A percentile compares a stretch with the other conserved stretches of the same genome.
Conservation (phyloP, 2,113 vertebrate species). For the Pachypanchax playfairii region DNA sequence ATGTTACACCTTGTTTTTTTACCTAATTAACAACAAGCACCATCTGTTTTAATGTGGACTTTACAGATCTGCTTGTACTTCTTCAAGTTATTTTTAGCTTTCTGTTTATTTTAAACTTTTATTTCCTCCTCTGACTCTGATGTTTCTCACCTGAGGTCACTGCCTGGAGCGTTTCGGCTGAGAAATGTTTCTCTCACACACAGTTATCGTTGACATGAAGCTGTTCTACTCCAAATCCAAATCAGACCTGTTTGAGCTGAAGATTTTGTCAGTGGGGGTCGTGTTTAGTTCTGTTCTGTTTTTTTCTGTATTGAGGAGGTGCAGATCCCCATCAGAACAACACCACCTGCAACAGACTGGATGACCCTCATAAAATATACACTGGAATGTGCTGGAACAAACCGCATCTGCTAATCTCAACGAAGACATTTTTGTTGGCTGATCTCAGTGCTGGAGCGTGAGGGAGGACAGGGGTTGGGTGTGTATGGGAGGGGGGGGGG, state of each 20-base stretch:
- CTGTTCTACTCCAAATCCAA: constrained; percentile 51
- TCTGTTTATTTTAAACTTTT: constrained; percentile 14
- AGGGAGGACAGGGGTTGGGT: neutral
- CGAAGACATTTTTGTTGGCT: constrained; percentile 77
- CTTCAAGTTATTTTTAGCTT: constrained; percentile 18
- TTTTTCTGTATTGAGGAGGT: constrained; percentile 31
- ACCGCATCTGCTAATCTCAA: constrained; percentile 69
- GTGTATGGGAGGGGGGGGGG: constrained; percentile 10
- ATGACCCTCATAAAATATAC: constrained; percentile 71
- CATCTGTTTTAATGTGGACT: too few species aligned
- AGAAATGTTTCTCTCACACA: constrained; percentile 22
- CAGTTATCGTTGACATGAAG: constrained; percentile 51
- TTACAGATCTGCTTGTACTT: too few species aligned
- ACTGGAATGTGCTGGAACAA: constrained; percentile 72
- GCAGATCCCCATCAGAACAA: constrained; percentile 58
- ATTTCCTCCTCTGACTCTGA: neutral
- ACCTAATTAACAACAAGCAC: too few species aligned
- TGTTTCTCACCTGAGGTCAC: constrained; percentile 28
- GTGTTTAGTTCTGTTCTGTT: neutral
- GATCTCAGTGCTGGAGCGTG: constrained; percentile 54
- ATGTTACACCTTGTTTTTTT: too few species aligned
- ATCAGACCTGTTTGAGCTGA: constrained; percentile 55
- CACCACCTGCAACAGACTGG: constrained; percentile 73
- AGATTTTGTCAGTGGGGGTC: constrained; percentile 37
- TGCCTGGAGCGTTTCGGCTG: constrained; percentile 32